A percentile compares a stretch with the other conserved stretches of the same genome.
Conservation (phyloP, 2,888 invertebrate species). For the Pollenia griseotomentosa region DNA sequence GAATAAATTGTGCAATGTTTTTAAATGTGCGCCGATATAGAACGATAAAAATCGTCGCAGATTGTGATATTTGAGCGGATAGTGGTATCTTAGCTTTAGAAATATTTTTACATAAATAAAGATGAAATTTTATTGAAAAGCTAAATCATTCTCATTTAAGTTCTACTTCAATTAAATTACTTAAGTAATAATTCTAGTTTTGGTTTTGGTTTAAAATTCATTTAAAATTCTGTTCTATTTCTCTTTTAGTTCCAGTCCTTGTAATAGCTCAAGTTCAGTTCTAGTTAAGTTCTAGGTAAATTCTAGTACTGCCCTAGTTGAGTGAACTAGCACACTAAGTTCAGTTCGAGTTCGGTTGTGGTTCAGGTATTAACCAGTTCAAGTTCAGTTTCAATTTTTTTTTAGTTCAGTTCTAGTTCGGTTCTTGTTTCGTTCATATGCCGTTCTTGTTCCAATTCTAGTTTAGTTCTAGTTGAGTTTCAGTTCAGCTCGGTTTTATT, state of each 20-base stretch:
- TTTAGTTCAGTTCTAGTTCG: conserved; percentile 1
- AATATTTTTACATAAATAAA: background rate
- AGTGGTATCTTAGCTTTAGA: too few species aligned
- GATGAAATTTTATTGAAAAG: background rate
- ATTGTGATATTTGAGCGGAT: too few species aligned
- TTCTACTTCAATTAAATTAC: too few species aligned
- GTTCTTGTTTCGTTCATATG: background rate
- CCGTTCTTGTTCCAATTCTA: background rate
- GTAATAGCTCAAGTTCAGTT: background rate
- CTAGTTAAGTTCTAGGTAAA: background rate
- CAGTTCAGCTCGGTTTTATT: background rate
- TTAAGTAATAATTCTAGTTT: background rate
- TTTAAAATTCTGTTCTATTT: background rate
- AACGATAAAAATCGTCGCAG: too few species aligned
- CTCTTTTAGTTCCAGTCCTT: too few species aligned
- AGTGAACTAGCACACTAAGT: too few species aligned
- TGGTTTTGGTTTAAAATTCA: background rate
- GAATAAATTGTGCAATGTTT: too few species aligned
- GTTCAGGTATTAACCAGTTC: background rate
- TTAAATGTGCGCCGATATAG: too few species aligned
- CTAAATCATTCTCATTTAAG: too few species aligned
- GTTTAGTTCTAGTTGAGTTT: too few species aligned
- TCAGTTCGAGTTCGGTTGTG: background rate
- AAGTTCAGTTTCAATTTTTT: background rate
- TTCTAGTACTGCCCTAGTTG: background rate